A percentile compares a stretch with the other conserved stretches of the same genome.
These are phyloP conservation scores for Archocentrus centrarchus DNA, from an alignment of 2,113 vertebrate genomes.

Conservation along the genomic window DNA sequence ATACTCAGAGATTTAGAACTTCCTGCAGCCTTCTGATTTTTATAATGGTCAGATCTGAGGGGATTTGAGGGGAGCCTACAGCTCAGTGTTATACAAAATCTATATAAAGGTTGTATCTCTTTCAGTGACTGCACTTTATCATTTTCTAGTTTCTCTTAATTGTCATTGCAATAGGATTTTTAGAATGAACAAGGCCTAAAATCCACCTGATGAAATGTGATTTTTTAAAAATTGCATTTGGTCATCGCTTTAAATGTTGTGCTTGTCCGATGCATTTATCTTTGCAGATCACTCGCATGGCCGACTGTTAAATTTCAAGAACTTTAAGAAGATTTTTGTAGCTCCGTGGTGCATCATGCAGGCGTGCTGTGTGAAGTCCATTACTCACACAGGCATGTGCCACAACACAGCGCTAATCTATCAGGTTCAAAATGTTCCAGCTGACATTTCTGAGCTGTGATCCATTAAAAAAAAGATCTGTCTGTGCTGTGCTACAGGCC, in stretches of 20 bases:
- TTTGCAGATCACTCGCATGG: constrained; percentile 9
- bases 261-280: constrained; percentile 9
- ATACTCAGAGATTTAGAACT: not conserved
- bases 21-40: constrained; percentile 4
- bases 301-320: constrained; percentile 12
- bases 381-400: constrained; percentile 32
- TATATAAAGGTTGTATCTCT: not conserved
- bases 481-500: constrained; percentile 24
- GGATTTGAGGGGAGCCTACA: not conserved
- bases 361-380: constrained; percentile 24
- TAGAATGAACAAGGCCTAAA: not conserved
- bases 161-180: not conserved
- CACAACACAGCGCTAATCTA: constrained; percentile 29
- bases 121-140: not conserved
- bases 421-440: constrained; percentile 52
- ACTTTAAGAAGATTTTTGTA: constrained; percentile 4
- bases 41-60: not conserved
- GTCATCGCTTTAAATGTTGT: constrained; percentile 8
- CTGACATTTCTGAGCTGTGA: constrained; percentile 58
- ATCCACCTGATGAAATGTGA: not conserved
- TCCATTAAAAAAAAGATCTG: constrained; percentile 35
- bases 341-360: constrained; percentile 13
- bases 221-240: not conserved
- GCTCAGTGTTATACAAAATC: not conserved
- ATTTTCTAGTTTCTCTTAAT: not conserved